Evolutionary conservation across 2,888 invertebrate species (phyloP).

Genomic region (Thelaira solivaga): DNA sequence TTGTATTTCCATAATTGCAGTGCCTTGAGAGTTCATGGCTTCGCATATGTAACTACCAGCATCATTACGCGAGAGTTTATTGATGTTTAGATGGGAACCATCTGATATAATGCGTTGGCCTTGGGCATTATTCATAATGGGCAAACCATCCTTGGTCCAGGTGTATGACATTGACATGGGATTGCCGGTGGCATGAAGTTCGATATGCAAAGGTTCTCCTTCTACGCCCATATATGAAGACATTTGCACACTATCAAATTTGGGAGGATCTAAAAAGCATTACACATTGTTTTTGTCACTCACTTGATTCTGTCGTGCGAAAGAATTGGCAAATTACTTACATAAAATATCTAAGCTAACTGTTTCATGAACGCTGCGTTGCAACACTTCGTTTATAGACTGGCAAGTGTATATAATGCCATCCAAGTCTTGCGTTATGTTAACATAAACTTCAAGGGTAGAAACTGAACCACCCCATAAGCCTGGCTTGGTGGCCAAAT

Average conservation of each 20-base stretch:
- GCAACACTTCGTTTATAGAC: conserved; percentile 74
- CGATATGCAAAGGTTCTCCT: conserved; percentile 72
- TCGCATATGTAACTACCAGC: conserved; percentile 73
- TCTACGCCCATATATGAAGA: conserved; percentile 72
- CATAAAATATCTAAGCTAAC: conserved; percentile 74
- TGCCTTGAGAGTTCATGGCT: conserved; percentile 73
- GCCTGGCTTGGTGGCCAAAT: conserved; percentile 72
- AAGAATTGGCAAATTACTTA: conserved; percentile 66
- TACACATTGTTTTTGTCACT: neutral
- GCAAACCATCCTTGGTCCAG: conserved; percentile 75
- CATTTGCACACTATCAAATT: conserved; percentile 70
- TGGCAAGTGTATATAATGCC: conserved; percentile 75
- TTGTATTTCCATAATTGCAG: conserved; percentile 72
- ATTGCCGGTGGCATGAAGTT: conserved; percentile 73
- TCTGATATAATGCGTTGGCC: conserved; percentile 72
- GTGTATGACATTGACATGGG: conserved; percentile 74
- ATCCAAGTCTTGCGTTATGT: conserved; percentile 74
- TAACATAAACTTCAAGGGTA: conserved; percentile 72
- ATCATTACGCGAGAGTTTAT: conserved; percentile 72
- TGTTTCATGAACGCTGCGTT: conserved; percentile 74
- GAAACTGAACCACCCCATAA: conserved; percentile 75
- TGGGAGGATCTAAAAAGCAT: conserved; percentile 70
- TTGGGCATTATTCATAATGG: conserved; percentile 70
- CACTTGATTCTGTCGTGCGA: neutral
- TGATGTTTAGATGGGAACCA: conserved; percentile 73